A percentile compares a stretch with the other conserved stretches of the same genome.
Conservation (phyloP, 1,140 invertebrate species). For the Eriosoma lanigerum region DNA sequence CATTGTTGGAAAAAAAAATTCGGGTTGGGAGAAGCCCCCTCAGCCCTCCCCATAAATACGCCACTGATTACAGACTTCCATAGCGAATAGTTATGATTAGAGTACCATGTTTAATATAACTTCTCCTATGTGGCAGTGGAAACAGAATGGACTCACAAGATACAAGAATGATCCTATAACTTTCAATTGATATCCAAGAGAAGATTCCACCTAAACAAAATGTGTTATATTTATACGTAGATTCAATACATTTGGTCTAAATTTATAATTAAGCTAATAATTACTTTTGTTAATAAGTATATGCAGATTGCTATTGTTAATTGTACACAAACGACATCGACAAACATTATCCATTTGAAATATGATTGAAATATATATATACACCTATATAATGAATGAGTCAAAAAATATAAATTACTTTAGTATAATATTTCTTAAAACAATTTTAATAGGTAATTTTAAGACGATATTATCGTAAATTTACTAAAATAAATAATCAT, state of each 20-base stretch:
- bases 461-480: no score
- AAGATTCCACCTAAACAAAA: neutral
- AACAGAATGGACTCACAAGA: neutral
- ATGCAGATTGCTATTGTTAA: neutral
- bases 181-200: neutral
- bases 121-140: conserved; percentile 15
- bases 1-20: no score
- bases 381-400: neutral
- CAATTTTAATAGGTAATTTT: neutral
- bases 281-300: neutral
- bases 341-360: neutral
- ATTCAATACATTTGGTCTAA: neutral
- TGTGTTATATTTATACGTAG: neutral
- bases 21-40: no score
- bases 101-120: neutral
- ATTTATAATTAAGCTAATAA: neutral
- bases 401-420: neutral
- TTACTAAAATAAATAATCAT: no score
- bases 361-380: neutral
- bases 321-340: neutral
- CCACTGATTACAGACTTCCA: no score
- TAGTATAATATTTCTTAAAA: neutral
- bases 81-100: no score
- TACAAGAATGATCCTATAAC: neutral
- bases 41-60: no score